phyloP scores from a whole-genome alignment of 2,797 vertebrate genomes.

The Pteronotus mesoamericanus region DNA sequence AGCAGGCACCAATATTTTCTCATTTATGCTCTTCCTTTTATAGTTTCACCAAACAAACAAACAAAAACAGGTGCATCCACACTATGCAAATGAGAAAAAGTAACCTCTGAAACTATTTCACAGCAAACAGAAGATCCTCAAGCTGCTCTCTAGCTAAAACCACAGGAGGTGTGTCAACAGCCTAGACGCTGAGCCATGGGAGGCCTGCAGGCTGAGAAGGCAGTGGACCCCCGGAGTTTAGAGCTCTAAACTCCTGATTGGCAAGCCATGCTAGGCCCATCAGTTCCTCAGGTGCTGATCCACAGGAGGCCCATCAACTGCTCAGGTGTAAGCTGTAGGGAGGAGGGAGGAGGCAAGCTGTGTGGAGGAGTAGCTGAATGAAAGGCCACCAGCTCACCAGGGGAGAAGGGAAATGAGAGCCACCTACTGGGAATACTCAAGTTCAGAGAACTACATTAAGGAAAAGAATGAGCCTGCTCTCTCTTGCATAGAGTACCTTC shows the following conservation, averaged over 20 bases:
- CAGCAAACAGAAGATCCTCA: constrained; percentile 70
- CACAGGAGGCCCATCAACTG: constrained; percentile 17
- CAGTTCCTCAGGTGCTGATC: constrained; percentile 64
- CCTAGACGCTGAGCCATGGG: constrained; percentile 37
- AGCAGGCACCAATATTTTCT: background rate
- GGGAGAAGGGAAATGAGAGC: constrained; percentile 31
- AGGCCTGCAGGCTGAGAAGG: constrained; percentile 44
- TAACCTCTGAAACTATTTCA: constrained; percentile 62
- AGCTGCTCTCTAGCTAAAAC: constrained; percentile 66
- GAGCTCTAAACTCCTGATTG: constrained; percentile 40
- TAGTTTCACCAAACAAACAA: constrained; percentile 7
- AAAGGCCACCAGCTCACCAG: constrained; percentile 36
- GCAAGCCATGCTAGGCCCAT: constrained; percentile 32
- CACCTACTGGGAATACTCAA: constrained; percentile 36
- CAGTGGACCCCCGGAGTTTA: constrained; percentile 34
- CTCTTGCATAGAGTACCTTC: background rate
- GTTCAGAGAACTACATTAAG: constrained; percentile 42
- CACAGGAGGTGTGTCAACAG: constrained; percentile 55
- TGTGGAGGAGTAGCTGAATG: background rate
- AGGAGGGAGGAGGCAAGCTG: constrained; percentile 41
- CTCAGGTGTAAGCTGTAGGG: constrained; percentile 53
- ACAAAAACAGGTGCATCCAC: constrained; percentile 64
- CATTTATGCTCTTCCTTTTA: background rate
- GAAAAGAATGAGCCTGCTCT: background rate
- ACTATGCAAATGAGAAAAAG: constrained; percentile 67